Percentiles rank a stretch among this genome's conserved stretches.
These are phyloP conservation scores for Corythornis cristatus DNA, from an alignment of 2,113 vertebrate genomes.

Conservation along the genomic window DNA sequence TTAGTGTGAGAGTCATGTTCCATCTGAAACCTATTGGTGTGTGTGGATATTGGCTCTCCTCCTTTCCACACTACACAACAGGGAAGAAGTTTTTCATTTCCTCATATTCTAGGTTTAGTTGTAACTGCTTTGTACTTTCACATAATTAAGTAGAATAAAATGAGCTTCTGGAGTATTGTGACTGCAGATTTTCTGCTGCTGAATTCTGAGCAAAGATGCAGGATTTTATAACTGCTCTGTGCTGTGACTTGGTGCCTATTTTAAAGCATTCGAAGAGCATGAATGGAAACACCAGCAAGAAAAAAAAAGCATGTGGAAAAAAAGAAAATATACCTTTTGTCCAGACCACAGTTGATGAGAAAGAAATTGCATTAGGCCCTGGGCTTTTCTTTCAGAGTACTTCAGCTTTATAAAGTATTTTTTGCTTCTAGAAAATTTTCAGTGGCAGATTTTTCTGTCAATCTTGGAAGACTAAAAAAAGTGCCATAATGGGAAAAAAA, in stretches of 20 bases:
- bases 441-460: neutral
- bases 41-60: neutral
- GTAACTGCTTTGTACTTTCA: slow-evolving; percentile 23
- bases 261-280: neutral
- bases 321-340: slow-evolving; percentile 33
- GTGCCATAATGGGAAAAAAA: neutral
- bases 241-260: neutral
- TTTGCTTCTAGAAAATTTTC: slow-evolving; percentile 11
- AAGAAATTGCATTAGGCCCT: slow-evolving; percentile 47
- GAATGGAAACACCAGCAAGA: slow-evolving; percentile 6
- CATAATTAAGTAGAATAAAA: slow-evolving; percentile 26
- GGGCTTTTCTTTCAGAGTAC: slow-evolving; percentile 11
- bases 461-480: neutral
- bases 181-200: slow-evolving; percentile 25
- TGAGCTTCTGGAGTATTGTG: slow-evolving; percentile 27
- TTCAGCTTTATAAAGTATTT: neutral
- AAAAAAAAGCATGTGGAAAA: neutral
- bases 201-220: slow-evolving; percentile 21
- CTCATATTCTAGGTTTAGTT: neutral
- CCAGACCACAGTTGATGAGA: neutral
- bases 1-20: neutral
- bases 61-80: neutral
- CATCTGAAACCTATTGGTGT: neutral
- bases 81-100: slow-evolving; percentile 36
- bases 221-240: neutral